Evolutionary conservation across 1,140 invertebrate genomes (phyloP), one percentile per base, ranked within the genome.

Genomic region (Zaprionus camerounensis): DNA sequence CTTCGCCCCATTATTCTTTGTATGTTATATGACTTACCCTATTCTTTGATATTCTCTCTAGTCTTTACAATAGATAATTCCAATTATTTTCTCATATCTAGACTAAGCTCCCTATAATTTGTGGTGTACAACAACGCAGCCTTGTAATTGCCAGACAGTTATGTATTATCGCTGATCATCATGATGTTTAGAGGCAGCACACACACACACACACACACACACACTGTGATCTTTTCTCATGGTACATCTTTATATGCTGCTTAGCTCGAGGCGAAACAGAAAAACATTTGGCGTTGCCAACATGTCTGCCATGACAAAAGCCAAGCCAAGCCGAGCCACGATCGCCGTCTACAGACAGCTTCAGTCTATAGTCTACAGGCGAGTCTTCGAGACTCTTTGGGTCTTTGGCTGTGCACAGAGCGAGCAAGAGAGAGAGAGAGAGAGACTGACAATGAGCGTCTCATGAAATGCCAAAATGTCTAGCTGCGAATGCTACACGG

Each of bases 401-500:
- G 6, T 51, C 46, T 51, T 11, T 24, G 20, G 46, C 20, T 22
- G 46, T 28, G 63, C 49, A 36, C 22, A 38, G 41, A 17, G 41
- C 3, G 41, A 58, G 26, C 15, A 38, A 28, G 66, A 34, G 71
- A 68, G 46, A 26, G 66, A 55, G 49, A 70, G 34, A 31, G 53
- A 57, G 61, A 80, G 68, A 72, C 78, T 81, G 86, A 76, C 73
- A 83, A 78, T 73, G 82, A 85, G 81, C 67, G 62, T 55, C 79
- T 77, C 79, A 81, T 84, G 84, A 88, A 88, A 88, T 88, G 84
- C 84, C 84, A 88, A 88, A 90, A 88, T 88, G 84, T 88, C 84
- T 88, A 88, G 84, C 84, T 88, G 76, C 84, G 69, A 84, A 76
- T 80, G 75, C 81, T 79, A 88, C 65, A 90, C 86, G 63, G 31